phyloP scores from a whole-genome alignment of 1,140 invertebrate species.

The Leguminivora glycinivorella region DNA sequence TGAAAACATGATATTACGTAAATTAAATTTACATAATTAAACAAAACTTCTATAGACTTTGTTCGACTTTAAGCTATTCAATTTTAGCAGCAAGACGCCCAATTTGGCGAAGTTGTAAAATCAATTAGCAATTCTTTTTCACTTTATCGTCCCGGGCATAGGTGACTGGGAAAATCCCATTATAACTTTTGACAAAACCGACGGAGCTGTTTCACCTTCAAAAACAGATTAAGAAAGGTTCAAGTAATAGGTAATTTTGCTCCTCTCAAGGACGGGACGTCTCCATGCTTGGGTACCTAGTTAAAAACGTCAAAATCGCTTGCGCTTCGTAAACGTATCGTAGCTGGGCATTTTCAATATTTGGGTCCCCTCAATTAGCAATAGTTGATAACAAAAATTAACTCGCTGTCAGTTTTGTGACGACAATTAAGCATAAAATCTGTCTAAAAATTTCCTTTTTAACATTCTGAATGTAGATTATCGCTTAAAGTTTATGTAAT shows the following conservation, averaged over 20 bases:
- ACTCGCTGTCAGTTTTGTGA: too few species aligned
- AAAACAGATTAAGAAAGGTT: not conserved
- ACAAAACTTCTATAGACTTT: not conserved
- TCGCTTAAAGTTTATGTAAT: too few species aligned
- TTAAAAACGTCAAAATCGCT: too few species aligned
- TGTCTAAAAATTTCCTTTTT: too few species aligned
- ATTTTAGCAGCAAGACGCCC: not conserved
- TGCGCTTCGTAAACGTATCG: too few species aligned
- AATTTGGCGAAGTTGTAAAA: not conserved
- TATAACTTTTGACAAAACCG: conserved; percentile 8
- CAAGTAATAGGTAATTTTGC: not conserved
- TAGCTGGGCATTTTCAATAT: too few species aligned
- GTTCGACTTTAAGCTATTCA: not conserved
- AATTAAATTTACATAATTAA: not conserved
- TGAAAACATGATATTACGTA: not conserved
- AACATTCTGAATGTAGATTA: too few species aligned
- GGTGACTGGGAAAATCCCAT: not conserved
- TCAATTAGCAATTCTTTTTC: not conserved
- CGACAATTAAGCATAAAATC: too few species aligned
- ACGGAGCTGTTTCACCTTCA: not conserved
- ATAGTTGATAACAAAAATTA: too few species aligned
- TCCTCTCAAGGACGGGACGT: too few species aligned
- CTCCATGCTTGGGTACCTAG: too few species aligned
- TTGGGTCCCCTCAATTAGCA: too few species aligned
- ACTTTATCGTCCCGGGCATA: not conserved